Conservation (phyloP, 2,113 vertebrate species). For the Mustela lutreola region DNA sequence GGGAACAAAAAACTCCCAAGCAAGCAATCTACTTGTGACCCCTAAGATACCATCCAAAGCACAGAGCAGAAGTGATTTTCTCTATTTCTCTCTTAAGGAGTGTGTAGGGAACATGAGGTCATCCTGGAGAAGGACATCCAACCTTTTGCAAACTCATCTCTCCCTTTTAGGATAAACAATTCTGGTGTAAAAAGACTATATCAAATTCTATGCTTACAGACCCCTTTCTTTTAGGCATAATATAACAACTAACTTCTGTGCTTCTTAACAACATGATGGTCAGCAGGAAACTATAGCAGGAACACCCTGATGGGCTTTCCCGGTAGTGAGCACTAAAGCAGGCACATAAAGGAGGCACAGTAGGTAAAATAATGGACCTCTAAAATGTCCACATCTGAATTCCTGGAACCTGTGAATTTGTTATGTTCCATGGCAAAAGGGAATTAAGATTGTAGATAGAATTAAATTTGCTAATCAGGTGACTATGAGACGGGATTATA, state of each 20-base stretch:
- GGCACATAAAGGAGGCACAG: no score
- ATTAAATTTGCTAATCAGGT: no score
- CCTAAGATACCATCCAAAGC: no score
- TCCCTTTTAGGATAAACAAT: not conserved
- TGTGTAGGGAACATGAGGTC: rapidly evolving
- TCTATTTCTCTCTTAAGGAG: no score
- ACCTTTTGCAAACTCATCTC: not conserved
- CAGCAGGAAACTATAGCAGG: rapidly evolving
- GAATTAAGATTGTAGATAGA: not conserved
- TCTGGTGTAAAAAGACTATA: not conserved
- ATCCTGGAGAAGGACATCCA: rapidly evolving
- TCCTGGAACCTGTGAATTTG: not conserved
- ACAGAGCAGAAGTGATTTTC: rapidly evolving
- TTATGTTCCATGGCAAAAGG: not conserved
- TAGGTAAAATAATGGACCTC: not conserved
- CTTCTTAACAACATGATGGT: not conserved
- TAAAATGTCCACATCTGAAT: not conserved
- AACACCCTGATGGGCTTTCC: no score
- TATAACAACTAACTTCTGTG: not conserved
- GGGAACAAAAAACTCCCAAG: no score
- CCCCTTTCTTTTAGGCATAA: not conserved
- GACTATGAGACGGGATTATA: rapidly evolving
- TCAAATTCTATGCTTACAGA: not conserved
- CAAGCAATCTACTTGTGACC: not conserved
- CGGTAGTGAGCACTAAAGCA: rapidly evolving